phyloP scores from a whole-genome alignment of 1,140 invertebrate species.

The Stegodyphus mimosarum region DNA sequence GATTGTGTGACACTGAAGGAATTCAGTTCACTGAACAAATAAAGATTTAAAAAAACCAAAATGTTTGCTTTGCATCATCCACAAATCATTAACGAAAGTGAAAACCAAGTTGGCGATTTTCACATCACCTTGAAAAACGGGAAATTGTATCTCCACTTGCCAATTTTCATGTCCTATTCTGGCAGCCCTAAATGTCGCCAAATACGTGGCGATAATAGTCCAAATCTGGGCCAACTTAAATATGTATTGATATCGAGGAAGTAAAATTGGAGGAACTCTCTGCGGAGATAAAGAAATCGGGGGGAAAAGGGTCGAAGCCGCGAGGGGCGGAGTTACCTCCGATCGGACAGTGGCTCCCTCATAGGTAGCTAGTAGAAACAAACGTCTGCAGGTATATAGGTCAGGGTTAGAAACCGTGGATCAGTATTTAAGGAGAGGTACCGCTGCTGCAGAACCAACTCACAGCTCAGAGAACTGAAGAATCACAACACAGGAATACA shows the following conservation, averaged over 20 bases:
- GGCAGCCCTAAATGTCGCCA: slow-evolving; percentile 23
- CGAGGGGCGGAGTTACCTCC: slow-evolving; percentile 19
- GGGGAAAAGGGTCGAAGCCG: slow-evolving; percentile 5
- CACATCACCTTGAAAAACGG: slow-evolving; percentile 39
- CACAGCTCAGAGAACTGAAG: slow-evolving; percentile 3
- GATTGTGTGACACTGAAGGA: too few relatives aligned
- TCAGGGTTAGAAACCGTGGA: slow-evolving; percentile 47
- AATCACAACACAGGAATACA: slow-evolving; percentile 29
- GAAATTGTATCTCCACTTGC: slow-evolving; percentile 14
- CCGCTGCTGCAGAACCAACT: neutral
- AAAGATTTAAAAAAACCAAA: too few relatives aligned
- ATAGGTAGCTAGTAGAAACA: slow-evolving; percentile 5
- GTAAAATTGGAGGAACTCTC: neutral
- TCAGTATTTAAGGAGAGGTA: slow-evolving; percentile 27
- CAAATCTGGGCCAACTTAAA: slow-evolving; percentile 23
- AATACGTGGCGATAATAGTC: slow-evolving; percentile 12
- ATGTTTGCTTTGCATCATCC: too few relatives aligned
- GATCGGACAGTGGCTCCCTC: slow-evolving; percentile 43
- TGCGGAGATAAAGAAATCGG: neutral
- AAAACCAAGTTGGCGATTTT: neutral
- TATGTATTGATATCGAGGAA: slow-evolving; percentile 39
- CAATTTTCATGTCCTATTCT: slow-evolving; percentile 17
- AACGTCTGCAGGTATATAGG: slow-evolving; percentile 29
- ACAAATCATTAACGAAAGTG: neutral
- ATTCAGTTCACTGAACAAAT: too few relatives aligned